Evolutionary conservation across 2,113 vertebrate genomes (phyloP), one percentile per base, ranked within the genome.

Genomic region (Turdus rufiventris): DNA sequence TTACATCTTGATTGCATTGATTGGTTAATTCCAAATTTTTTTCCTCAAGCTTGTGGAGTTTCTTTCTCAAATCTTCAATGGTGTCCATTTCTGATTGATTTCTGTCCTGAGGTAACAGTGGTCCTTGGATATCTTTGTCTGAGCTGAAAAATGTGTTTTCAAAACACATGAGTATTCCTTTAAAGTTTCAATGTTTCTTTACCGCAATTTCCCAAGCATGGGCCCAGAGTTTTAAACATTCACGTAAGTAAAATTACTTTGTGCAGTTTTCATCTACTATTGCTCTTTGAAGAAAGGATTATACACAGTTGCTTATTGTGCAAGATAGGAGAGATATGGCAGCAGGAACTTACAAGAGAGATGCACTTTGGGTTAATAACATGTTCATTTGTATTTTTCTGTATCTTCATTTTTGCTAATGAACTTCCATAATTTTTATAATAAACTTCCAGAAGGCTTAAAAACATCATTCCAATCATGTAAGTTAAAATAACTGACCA

Each of bases 1-100:
- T 89, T 97, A 99, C 99, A 96, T 99, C 98, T 89, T 97, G 91
- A 88, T 98, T 99, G 93, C 96, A 94, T 77, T 94, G 95, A 16
- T 97, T 95, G 9, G 60, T 97, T 91, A 99, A 93, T 66, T 98
- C 97, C 82, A 99, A 94, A 38, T 98, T 23, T 48, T 48, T 98
- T 61, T 98, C 98, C 89, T 98, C 98, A 77, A 98, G 91, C 80
- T 97, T 93, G 80, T 97, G 97, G 56, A 99, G 85, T 65, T 96
- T 98, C 96, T 97, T 98, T 95, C 98, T 98, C 84, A 98, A 93
- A 60, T 97, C 97, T 84, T 96, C 93, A 13, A 18, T 47, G 63
- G 51, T 45, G 28, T 81, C 72, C 73, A 92, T 70, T 23, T 96
- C 94, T 29, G 65, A 58, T 70, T 71, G 47, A 48, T 48, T 48